A percentile compares a stretch with the other conserved stretches of the same genome.
phyloP scores from a whole-genome alignment of 2,113 vertebrate genomes.

The Eulemur rufifrons region DNA sequence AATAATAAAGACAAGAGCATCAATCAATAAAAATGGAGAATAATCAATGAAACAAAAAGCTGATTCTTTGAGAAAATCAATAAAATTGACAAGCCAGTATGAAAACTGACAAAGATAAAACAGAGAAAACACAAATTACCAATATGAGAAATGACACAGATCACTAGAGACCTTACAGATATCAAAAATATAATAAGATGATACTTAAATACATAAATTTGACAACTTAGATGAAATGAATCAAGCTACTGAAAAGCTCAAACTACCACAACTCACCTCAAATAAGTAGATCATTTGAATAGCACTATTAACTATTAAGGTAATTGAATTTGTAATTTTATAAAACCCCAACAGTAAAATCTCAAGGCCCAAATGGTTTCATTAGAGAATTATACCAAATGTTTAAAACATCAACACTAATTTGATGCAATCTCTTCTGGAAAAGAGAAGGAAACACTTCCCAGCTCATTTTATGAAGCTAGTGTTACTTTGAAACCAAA shows the following conservation, averaged over 20 bases:
- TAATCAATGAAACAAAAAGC: not conserved
- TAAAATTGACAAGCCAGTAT: not conserved
- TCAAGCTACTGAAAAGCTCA: not conserved
- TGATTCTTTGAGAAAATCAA: not conserved
- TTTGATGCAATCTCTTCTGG: not conserved
- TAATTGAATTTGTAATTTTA: not conserved
- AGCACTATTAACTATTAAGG: not conserved
- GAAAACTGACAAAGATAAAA: not conserved
- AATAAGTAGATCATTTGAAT: not conserved
- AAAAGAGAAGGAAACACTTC: not conserved
- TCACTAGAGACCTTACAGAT: not conserved
- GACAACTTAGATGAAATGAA: not conserved
- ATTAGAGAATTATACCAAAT: not conserved
- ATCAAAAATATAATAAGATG: not conserved
- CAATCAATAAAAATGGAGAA: not conserved
- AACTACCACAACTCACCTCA: not conserved
- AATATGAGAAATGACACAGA: not conserved
- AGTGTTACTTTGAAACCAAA: not conserved
- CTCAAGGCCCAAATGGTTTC: not conserved
- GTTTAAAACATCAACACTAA: not conserved
- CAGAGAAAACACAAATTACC: not conserved
- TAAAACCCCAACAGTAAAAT: not conserved
- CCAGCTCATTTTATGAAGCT: not conserved
- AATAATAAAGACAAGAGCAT: not conserved
- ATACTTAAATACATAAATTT: not conserved